These are phyloP conservation scores for Heloderma charlesbogerti DNA, from an alignment of 2,113 vertebrate species.

Conservation along the genomic window DNA sequence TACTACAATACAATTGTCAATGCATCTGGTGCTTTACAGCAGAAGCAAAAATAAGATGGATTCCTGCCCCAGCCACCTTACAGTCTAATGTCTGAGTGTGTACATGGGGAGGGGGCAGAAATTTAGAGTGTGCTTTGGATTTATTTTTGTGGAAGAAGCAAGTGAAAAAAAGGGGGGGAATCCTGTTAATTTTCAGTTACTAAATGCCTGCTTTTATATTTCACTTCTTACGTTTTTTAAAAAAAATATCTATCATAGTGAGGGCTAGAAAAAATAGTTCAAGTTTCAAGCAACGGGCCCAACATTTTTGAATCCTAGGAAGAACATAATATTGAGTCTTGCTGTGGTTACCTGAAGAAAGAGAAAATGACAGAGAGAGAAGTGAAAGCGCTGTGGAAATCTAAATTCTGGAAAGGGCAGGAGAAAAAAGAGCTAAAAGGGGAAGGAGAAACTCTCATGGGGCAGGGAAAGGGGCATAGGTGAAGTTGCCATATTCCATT, in stretches of 20 bases:
- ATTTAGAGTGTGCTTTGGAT: background rate
- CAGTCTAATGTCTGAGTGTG: background rate
- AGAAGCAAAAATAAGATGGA: background rate
- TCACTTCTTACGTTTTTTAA: background rate
- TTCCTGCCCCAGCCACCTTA: background rate
- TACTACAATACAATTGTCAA: background rate
- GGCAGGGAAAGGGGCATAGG: background rate
- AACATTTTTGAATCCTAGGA: background rate
- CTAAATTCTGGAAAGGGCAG: background rate
- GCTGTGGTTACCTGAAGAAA: background rate
- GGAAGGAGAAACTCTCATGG: background rate
- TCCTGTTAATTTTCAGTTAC: background rate
- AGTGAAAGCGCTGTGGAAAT: background rate
- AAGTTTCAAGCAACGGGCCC: background rate
- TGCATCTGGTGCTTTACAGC: background rate
- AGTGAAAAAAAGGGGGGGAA: background rate
- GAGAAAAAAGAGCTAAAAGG: background rate
- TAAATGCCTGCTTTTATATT: background rate
- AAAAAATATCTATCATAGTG: background rate
- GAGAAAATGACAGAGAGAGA: background rate
- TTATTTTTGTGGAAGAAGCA: background rate
- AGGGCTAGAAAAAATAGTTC: background rate
- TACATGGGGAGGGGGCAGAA: background rate
- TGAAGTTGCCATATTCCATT: background rate
- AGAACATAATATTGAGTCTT: background rate